These are phyloP conservation scores for Heteronetta atricapilla DNA, from an alignment of 2,113 vertebrate species.

Conservation along the genomic window DNA sequence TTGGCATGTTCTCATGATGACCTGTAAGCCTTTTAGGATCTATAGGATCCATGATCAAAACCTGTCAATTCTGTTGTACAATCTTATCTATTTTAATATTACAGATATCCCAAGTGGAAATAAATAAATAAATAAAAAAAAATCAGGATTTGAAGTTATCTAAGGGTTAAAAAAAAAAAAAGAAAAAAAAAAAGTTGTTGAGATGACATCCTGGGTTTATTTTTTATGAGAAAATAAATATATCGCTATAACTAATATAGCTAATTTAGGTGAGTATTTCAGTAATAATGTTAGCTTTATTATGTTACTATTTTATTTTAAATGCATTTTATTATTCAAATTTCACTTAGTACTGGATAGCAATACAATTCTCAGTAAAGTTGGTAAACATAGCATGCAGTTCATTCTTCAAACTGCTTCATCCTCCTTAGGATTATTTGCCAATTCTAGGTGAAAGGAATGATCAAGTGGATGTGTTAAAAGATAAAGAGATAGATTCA, in stretches of 20 bases:
- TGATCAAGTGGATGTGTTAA: not conserved
- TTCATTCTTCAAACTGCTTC: not conserved
- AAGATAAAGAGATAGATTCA: not conserved
- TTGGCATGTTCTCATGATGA: not conserved
- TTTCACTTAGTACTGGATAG: not conserved
- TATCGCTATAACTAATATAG: not conserved
- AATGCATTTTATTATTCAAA: not conserved
- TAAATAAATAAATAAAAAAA: not conserved
- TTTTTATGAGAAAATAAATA: not conserved
- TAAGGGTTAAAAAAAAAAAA: not conserved
- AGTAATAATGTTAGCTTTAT: not conserved
- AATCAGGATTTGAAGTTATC: not conserved
- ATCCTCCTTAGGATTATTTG: not conserved
- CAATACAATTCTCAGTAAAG: not conserved
- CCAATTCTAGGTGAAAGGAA: slow-evolving; percentile 1
- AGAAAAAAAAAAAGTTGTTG: not conserved
- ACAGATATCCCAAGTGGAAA: not conserved
- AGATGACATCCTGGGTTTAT: not conserved
- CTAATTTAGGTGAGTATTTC: not conserved
- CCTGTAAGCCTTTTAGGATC: not conserved
- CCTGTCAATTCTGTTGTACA: not conserved
- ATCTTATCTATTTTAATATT: not conserved
- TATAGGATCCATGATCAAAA: not conserved
- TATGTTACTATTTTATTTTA: not conserved
- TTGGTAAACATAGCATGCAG: not conserved